Percentiles rank a stretch among this genome's conserved stretches.
Evolutionary conservation across 2,888 invertebrate species (phyloP).

Genomic region (Tenthredo mesomela): DNA sequence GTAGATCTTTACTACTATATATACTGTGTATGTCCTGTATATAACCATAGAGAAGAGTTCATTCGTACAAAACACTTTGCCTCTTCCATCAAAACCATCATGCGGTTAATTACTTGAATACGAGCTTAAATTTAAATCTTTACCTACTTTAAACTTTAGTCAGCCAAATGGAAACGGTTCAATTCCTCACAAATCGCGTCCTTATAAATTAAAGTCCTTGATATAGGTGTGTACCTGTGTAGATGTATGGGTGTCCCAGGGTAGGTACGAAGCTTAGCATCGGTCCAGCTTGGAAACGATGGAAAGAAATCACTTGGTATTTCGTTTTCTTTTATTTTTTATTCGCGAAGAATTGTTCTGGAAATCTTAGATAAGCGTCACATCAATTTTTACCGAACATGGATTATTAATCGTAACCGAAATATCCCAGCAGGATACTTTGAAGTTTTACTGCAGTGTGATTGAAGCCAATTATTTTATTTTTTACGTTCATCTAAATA

Average conservation of each 20-base stretch:
- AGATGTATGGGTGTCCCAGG: neutral
- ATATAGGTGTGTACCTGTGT: neutral
- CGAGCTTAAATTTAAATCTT: neutral
- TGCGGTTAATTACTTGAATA: neutral
- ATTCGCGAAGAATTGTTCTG: conserved; percentile 7
- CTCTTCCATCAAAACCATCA: neutral
- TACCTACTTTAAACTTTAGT: conserved; percentile 15
- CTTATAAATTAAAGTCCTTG: conserved; percentile 9
- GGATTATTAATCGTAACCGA: neutral
- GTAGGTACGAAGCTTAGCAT: neutral
- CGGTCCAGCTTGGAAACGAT: neutral
- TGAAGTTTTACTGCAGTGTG: neutral
- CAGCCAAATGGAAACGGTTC: conserved; percentile 10
- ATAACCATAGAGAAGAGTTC: neutral
- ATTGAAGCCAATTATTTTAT: neutral
- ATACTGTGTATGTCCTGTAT: neutral
- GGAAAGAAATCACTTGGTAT: neutral
- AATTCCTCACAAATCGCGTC: conserved; percentile 1
- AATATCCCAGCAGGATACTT: neutral
- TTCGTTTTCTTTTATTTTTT: neutral
- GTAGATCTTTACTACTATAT: neutral
- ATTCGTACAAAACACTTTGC: neutral
- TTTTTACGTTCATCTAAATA: neutral
- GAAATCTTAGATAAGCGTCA: conserved; percentile 37
- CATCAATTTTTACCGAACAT: conserved; percentile 19